Percentiles rank a stretch among this genome's conserved stretches.
Evolutionary conservation across 2,797 vertebrate genomes (phyloP).

Genomic region (Otolemur crassicaudatus): DNA sequence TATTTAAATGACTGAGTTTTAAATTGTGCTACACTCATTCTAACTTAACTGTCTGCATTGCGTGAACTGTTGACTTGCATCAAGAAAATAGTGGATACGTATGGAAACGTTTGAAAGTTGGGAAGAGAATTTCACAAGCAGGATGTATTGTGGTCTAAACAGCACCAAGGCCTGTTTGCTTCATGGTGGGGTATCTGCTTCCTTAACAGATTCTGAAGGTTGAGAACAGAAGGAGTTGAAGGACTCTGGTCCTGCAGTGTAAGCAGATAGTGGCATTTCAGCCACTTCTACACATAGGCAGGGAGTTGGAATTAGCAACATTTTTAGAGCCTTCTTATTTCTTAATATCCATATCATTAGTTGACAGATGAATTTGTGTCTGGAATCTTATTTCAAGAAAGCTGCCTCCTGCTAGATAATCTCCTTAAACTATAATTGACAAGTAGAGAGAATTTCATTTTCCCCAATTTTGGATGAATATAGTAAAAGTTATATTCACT

Average conservation of each 20-base stretch:
- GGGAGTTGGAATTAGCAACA: slow-evolving; percentile 51
- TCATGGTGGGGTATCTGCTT: neutral
- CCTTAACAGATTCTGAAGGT: slow-evolving; percentile 64
- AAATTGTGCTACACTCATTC: slow-evolving; percentile 3
- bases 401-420: slow-evolving; percentile 70
- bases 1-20: slow-evolving; percentile 15
- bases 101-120: neutral
- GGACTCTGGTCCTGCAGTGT: slow-evolving; percentile 18
- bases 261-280: slow-evolving; percentile 66
- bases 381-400: slow-evolving; percentile 74
- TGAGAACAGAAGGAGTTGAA: slow-evolving; percentile 40
- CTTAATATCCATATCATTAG: slow-evolving; percentile 74
- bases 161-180: slow-evolving; percentile 5
- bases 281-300: slow-evolving; percentile 15
- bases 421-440: slow-evolving; percentile 74
- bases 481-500: slow-evolving; percentile 4
- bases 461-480: slow-evolving; percentile 39
- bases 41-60: neutral
- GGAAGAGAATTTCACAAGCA: slow-evolving; percentile 48
- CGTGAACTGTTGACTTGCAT: neutral
- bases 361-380: slow-evolving; percentile 70
- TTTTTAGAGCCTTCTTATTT: slow-evolving; percentile 60
- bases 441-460: slow-evolving; percentile 69
- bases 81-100: neutral
- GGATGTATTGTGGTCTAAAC: slow-evolving; percentile 5